Conservation (phyloP, 2,113 vertebrate genomes). For the Rhinopomastus cyanomelas region DNA sequence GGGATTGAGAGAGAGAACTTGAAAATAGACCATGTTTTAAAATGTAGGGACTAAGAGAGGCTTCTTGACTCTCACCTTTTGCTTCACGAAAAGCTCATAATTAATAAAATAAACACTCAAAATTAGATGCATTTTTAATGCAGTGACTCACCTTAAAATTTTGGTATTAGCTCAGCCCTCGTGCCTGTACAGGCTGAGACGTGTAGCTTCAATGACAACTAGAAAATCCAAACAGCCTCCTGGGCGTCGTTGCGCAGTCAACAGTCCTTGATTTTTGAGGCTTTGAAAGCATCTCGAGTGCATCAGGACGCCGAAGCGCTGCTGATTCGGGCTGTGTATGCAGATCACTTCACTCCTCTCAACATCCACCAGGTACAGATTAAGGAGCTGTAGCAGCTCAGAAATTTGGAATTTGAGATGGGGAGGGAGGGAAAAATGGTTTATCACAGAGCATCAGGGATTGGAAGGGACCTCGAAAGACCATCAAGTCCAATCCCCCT, state of each 20-base stretch:
- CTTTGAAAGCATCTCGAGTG: neutral
- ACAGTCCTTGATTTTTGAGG: neutral
- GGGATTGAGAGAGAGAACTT: neutral
- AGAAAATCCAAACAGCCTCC: neutral
- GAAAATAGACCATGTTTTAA: neutral
- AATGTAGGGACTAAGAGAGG: neutral
- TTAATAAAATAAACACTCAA: neutral
- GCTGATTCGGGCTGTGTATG: neutral
- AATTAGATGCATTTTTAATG: neutral
- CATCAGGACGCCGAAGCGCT: neutral
- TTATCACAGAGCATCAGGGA: too few species aligned
- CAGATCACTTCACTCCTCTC: neutral
- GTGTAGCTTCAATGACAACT: neutral
- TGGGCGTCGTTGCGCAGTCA: neutral
- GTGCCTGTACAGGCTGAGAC: neutral
- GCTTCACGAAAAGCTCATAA: neutral
- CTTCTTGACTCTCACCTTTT: neutral
- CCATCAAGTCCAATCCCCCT: too few species aligned
- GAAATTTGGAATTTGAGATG: neutral
- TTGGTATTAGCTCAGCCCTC: neutral
- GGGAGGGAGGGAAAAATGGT: neutral
- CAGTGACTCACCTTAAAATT: neutral
- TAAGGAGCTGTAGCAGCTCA: neutral
- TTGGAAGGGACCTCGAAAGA: too few species aligned
- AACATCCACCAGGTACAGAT: neutral